Base-by-base conservation (phyloP, 2,113 vertebrate genomes). In the Malurus elegans region DNA sequence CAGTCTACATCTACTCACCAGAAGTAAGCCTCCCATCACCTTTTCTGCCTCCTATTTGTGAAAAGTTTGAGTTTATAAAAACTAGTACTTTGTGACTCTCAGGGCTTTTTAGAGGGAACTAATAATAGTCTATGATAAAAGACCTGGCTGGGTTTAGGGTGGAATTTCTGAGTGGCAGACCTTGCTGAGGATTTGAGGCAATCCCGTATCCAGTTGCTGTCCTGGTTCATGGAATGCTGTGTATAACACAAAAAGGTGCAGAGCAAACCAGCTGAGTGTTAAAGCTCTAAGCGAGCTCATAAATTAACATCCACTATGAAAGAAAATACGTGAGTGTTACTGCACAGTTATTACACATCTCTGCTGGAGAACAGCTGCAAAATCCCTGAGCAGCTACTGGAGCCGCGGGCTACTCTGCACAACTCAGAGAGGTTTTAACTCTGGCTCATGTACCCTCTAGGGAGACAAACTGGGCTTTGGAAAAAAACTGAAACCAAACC, bases 361-460 rank as follows among this genome's bases (percentile, higher is more conserved):
- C 85, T 88, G 50, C 82, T 94, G 86, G 48, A 60, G 75, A 95
- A 96, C 94, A 97, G 94, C 95, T 96, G 95, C 91, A 89, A 94
- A 94, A 92, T 88, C 92, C 79, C 66, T 18, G 42, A 75, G 72
- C 54, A 91, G 91, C 86, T 95, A 60, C 88, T 85, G 90, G 69
- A 90, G 78, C 73, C 8, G 0, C 0, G 0, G 50, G 48, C 88
- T 79, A 11, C 18, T 6, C 66, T 56, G 72, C n/a, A 67, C 75
- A 76, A 61, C 29, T 70, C 80, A 26, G 54, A 64, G 44, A 47
- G 79, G 36, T 82, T 93, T 93, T 67, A 90, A 34, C 75, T 65
- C 4, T 34, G 69, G 48, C 48, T 92, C 61, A 28, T 34, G 40
- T 24, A 65, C 47, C 31, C 40, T 67, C 31, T 56, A n/a, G 34